These are phyloP conservation scores for Leptopilina clavipes DNA, from an alignment of 1,140 invertebrate genomes.

Conservation along the genomic window DNA sequence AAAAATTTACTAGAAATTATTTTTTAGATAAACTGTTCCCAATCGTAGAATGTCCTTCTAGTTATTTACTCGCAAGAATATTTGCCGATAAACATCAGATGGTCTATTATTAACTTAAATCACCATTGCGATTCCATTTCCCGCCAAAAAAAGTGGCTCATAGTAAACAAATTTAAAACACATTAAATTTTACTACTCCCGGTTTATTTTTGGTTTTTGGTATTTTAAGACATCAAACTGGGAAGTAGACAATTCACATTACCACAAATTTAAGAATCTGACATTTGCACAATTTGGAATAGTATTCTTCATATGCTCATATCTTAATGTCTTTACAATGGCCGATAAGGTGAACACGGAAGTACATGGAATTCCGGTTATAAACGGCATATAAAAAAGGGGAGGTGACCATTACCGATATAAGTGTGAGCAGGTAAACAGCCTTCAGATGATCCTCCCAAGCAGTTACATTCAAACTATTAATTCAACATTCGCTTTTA, in stretches of 20 bases:
- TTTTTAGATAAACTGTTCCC: no score
- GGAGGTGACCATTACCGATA: slow-evolving; percentile 28
- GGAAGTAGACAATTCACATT: slow-evolving; percentile 29
- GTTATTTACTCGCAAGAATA: no score
- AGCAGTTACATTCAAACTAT: slow-evolving; percentile 48
- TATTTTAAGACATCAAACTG: slow-evolving; percentile 1
- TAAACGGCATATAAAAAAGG: slow-evolving; percentile 47
- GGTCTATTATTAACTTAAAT: no score
- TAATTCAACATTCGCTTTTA: slow-evolving; percentile 45
- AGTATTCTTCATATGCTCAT: slow-evolving; percentile 49
- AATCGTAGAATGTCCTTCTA: no score
- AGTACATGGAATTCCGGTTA: slow-evolving; percentile 62
- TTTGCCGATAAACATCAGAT: no score
- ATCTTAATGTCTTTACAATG: slow-evolving; percentile 59
- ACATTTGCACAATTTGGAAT: slow-evolving; percentile 21
- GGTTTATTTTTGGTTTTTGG: background rate
- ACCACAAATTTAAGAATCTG: slow-evolving; percentile 19
- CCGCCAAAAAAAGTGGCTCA: background rate
- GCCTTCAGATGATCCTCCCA: slow-evolving; percentile 47
- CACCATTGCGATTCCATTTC: background rate
- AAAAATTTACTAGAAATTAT: no score
- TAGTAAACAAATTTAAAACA: background rate
- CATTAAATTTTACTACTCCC: background rate
- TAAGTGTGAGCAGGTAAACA: slow-evolving; percentile 44
- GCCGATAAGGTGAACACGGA: slow-evolving; percentile 61